A percentile compares a stretch with the other conserved stretches of the same genome.
Evolutionary conservation across 2,113 vertebrate species (phyloP).

Genomic region (Passer domesticus): DNA sequence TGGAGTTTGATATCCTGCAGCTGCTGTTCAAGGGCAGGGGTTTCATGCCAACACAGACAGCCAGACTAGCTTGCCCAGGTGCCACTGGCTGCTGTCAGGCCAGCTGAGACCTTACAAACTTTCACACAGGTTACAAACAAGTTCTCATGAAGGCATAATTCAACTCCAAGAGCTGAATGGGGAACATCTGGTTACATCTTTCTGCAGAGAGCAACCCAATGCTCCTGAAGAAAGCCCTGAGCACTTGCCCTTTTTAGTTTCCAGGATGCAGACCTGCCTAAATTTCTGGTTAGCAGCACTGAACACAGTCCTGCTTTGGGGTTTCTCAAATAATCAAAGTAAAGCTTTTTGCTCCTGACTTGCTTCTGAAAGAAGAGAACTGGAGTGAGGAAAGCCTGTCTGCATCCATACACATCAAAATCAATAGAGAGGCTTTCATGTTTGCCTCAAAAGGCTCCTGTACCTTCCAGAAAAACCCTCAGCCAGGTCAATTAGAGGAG

Average conservation of each 20-base stretch:
- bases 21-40: neutral
- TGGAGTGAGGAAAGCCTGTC: neutral
- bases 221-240: neutral
- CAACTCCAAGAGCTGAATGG: neutral
- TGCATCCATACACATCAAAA: neutral
- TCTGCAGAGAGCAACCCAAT: neutral
- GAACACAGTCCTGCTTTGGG: neutral
- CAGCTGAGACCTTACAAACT: neutral
- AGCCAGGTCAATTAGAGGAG: neutral
- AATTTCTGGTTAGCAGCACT: neutral
- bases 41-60: neutral
- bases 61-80: neutral
- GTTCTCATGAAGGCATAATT: neutral
- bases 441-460: neutral
- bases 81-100: neutral
- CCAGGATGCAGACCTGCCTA: neutral
- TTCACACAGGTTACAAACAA: neutral
- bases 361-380: neutral
- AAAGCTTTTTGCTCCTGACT: neutral
- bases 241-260: neutral
- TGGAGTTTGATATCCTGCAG: rapidly evolving
- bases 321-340: neutral
- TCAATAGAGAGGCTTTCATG: neutral
- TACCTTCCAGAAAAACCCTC: neutral
- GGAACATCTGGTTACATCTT: neutral